Conservation (phyloP, 2,797 vertebrate genomes). For the Parotocinclus haroldoi region DNA sequence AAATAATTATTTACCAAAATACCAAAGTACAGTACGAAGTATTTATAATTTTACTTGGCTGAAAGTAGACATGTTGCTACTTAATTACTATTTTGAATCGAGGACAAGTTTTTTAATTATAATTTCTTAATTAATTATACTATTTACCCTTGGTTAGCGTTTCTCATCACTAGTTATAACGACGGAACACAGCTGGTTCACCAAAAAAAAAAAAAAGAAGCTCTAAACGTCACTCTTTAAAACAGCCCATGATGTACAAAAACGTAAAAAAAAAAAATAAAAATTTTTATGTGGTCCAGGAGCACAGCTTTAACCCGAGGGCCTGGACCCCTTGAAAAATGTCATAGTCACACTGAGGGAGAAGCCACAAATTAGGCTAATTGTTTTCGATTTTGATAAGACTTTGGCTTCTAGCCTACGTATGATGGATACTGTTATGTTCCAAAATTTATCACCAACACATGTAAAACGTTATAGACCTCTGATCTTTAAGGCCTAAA, state of each 20-base stretch:
- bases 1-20: too few relatives aligned
- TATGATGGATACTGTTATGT: conserved; percentile 44
- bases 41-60: too few relatives aligned
- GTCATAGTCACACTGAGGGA: conserved; percentile 33
- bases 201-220: conserved; percentile 50
- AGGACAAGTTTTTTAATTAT: too few relatives aligned
- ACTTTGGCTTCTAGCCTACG: conserved; percentile 50
- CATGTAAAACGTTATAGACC: conserved; percentile 51
- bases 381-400: conserved; percentile 39
- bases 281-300: conserved; percentile 54
- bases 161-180: conserved; percentile 45
- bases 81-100: too few relatives aligned
- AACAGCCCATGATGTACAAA: conserved; percentile 32
- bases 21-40: too few relatives aligned
- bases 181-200: conserved; percentile 40
- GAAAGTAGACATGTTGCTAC: too few relatives aligned
- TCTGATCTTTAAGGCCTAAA: conserved; percentile 42
- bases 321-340: conserved; percentile 46
- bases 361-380: conserved; percentile 49
- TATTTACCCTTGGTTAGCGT: conserved; percentile 24
- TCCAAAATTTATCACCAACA: conserved; percentile 49
- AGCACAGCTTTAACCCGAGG: conserved; percentile 56
- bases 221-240: conserved; percentile 52
- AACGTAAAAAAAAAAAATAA: conserved; percentile 43
- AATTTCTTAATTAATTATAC: not conserved